A percentile compares a stretch with the other conserved stretches of the same genome.
Conservation (phyloP, 2,113 vertebrate species). For the Axis porcinus region DNA sequence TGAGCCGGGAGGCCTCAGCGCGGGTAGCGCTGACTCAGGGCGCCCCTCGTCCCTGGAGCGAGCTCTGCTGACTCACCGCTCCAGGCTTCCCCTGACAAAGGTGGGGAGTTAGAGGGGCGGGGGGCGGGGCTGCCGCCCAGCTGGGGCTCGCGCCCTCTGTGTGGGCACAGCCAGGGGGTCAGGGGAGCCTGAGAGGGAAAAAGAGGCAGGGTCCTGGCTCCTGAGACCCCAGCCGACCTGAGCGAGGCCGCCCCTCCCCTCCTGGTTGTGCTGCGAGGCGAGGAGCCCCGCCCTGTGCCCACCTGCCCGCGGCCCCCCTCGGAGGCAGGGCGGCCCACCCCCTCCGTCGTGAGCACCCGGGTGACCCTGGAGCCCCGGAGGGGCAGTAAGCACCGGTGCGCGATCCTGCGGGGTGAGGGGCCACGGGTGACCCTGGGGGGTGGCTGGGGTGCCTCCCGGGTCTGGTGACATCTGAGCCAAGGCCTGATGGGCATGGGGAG, state of each 20-base stretch:
- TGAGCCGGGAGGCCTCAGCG: background rate
- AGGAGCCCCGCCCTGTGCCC: background rate
- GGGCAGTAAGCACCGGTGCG: background rate
- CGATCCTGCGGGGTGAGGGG: rapidly evolving
- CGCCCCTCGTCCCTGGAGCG: background rate
- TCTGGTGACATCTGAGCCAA: background rate
- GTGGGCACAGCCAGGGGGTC: background rate
- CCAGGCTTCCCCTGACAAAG: background rate
- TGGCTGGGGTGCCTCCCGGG: background rate
- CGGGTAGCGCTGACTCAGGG: background rate
- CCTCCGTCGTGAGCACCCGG: rapidly evolving
- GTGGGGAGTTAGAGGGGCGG: rapidly evolving
- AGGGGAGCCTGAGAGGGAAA: background rate
- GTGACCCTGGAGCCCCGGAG: no score
- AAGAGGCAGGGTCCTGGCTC: no score
- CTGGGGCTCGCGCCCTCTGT: background rate
- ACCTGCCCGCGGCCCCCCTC: background rate
- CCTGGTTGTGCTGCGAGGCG: no score
- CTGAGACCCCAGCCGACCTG: background rate
- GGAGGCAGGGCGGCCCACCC: rapidly evolving
- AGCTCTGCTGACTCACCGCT: background rate
- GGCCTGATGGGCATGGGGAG: background rate
- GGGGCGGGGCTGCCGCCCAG: rapidly evolving
- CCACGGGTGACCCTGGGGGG: rapidly evolving
- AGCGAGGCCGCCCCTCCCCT: background rate